Evolutionary conservation across 2,888 invertebrate genomes (phyloP).

Genomic region (Drosophila greeni): DNA sequence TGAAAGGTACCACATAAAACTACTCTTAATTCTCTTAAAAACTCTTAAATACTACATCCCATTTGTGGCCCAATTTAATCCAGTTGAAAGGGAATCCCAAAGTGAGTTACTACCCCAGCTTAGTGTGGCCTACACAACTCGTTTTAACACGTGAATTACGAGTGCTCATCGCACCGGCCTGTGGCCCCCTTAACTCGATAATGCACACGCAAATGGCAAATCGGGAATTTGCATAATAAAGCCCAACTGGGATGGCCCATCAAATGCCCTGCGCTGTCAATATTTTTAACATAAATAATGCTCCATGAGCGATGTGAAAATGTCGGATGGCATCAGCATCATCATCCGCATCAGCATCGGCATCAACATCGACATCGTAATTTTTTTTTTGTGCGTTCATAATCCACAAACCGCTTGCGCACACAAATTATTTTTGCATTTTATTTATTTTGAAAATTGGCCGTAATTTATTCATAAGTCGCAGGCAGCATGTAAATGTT

Average conservation of each 20-base stretch:
- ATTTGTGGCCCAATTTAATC: no score
- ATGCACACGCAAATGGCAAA: conserved; percentile 21
- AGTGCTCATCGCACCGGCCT: conserved; percentile 7
- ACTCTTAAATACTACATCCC: no score
- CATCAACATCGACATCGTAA: neutral
- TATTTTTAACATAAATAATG: conserved; percentile 67
- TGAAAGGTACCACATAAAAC: no score
- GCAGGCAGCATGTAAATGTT: conserved; percentile 65
- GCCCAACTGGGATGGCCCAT: conserved; percentile 32
- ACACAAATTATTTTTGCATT: conserved; percentile 69
- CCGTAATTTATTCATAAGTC: conserved; percentile 70
- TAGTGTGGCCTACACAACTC: neutral
- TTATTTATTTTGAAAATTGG: conserved; percentile 73
- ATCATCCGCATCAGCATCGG: neutral
- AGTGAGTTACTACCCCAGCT: neutral
- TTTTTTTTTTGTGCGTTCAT: conserved; percentile 1
- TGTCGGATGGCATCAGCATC: conserved; percentile 20
- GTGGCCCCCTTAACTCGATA: conserved; percentile 25
- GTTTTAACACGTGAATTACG: conserved; percentile 14
- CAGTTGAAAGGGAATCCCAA: neutral
- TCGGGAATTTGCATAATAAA: conserved; percentile 28
- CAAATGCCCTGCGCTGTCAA: conserved; percentile 58
- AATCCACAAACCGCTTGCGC: conserved; percentile 50
- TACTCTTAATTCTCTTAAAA: no score
- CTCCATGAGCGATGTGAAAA: conserved; percentile 42